Conservation (phyloP, 2,888 invertebrate genomes). For the Linyphia triangularis region DNA sequence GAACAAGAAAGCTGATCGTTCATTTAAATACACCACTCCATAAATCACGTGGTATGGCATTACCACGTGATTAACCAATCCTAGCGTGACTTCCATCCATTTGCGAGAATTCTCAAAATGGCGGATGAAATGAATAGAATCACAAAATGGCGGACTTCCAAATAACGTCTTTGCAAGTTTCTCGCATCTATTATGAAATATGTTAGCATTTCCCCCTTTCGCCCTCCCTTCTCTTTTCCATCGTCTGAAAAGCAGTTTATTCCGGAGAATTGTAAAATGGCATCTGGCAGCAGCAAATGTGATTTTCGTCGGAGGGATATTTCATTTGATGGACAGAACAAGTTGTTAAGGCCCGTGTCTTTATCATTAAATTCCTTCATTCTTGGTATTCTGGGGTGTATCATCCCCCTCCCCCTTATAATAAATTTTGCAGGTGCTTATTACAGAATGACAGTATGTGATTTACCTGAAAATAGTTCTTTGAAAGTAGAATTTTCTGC, state of each 20-base stretch:
- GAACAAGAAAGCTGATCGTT: constrained; percentile 48
- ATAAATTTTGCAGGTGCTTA: constrained; percentile 32
- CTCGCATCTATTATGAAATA: constrained; percentile 56
- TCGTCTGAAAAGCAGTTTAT: constrained; percentile 40
- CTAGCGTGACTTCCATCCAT: constrained; percentile 58
- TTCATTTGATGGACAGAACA: constrained; percentile 41
- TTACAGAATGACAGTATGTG: constrained; percentile 22
- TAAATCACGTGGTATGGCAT: constrained; percentile 58
- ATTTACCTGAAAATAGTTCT: background rate
- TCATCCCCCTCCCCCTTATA: background rate
- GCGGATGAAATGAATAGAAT: constrained; percentile 17
- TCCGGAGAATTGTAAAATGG: constrained; percentile 38
- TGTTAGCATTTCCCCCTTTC: constrained; percentile 30
- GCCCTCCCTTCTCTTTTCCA: background rate
- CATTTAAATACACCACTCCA: constrained; percentile 26
- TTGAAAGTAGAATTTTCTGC: background rate
- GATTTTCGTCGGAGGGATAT: constrained; percentile 20
- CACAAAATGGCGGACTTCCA: background rate
- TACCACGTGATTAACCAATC: constrained; percentile 48
- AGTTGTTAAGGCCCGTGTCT: constrained; percentile 30
- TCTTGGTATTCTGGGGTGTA: background rate
- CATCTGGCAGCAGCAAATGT: constrained; percentile 25
- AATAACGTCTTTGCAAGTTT: constrained; percentile 35
- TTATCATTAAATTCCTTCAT: background rate
- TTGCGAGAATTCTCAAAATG: constrained; percentile 47